Evolutionary conservation across 1,140 invertebrate genomes (phyloP), one percentile per base, ranked within the genome.

Genomic region (Ostrea denselamellosa): DNA sequence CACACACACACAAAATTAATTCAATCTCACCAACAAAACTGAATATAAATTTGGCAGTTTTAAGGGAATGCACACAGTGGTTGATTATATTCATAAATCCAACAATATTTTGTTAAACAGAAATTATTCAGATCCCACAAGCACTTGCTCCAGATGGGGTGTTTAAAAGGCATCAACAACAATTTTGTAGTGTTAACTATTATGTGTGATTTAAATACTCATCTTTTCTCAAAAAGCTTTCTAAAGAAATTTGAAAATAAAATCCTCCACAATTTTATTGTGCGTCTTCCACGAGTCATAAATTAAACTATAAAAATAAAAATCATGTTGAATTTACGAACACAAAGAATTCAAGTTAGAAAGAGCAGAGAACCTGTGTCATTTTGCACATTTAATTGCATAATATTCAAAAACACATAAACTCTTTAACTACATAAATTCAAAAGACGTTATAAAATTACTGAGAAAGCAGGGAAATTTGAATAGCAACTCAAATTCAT

Each of bases 211-310:
- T 77, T 77, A 77, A 77, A 77, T 77, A 77, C 68, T 25, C 25
- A 77, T 77, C 68, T 77, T n/a, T 77, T 77, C 68, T 34, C 25
- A 77, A 5, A 5, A 25, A 14, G 68, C 17, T 62, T 34, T 34
- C 28, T 77, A 77, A 77, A 77, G 22, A 77, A 77, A 28, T 77
- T 77, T 77, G 28, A 77, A 28, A 77, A 34, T 77, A 77, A 77
- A 77, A 77, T 77, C 68, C 68, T 77, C 68, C 14, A 77, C 28
- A 77, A 77, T 77, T 77, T 77, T 77, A 77, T 77, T 77, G 68
- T 77, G 68, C 28, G 34, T 77, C 68, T 28, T 77, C 25, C 68
- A 77, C 28, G 68, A 77, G 68, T 77, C 68, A 77, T 77, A 77
- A 77, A 77, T 7, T 34, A 77, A 25, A 12, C 22, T 28, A 77